Evolutionary conservation across 37 sponge, comb jelly and placozoan species (phyloP).

Genomic region (Diacarnus erythraeanus): DNA sequence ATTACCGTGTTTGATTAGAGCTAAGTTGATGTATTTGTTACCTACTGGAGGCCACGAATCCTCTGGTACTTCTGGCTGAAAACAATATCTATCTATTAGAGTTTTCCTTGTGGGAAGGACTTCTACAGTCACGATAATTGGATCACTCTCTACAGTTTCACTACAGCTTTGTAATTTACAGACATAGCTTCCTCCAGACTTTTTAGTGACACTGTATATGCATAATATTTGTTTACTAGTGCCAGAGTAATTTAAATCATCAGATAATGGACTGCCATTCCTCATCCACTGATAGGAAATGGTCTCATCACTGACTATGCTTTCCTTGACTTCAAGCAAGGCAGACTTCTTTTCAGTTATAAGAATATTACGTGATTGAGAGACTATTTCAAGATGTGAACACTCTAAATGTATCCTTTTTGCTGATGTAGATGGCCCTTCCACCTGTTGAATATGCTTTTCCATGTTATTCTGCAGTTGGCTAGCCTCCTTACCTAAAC

Average conservation of each 20-base stretch:
- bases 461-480: neutral
- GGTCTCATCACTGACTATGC: neutral
- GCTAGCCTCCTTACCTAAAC: neutral
- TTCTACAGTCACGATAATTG: neutral
- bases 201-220: neutral
- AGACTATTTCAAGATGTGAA: neutral
- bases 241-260: neutral
- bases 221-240: neutral
- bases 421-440: neutral
- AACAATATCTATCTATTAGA: neutral
- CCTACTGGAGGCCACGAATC: conserved; percentile 18
- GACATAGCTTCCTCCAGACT: neutral
- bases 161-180: neutral
- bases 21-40: conserved; percentile 5
- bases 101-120: neutral
- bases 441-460: neutral
- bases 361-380: neutral
- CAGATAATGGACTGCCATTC: neutral
- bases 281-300: conserved; percentile 1
- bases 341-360: neutral
- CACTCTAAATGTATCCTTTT: neutral
- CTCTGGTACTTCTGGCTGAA: neutral
- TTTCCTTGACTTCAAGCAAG: neutral
- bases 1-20: neutral
- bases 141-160: neutral